Percentiles rank a stretch among this genome's conserved stretches.
phyloP scores from a whole-genome alignment of 2,113 vertebrate species.

The Anthoscopus minutus region DNA sequence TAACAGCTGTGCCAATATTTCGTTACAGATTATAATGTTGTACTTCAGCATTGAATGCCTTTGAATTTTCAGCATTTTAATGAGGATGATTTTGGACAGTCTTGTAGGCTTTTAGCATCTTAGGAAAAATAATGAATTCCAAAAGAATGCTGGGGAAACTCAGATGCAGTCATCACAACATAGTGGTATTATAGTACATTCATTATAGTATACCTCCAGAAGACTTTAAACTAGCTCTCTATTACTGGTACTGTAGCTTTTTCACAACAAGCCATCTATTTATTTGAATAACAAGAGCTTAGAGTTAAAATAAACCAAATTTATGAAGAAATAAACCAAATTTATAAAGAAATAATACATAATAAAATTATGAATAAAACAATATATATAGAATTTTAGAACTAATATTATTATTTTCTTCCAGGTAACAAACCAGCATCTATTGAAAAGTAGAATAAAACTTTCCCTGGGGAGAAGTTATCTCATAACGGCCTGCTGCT shows the following conservation, averaged over 20 bases:
- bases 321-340: background rate
- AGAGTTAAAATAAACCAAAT: background rate
- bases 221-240: rapidly evolving
- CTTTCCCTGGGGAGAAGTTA: background rate
- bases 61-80: background rate
- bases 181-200: background rate
- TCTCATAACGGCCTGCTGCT: constrained; percentile 37
- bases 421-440: background rate
- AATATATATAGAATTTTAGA: background rate
- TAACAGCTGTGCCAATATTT: background rate
- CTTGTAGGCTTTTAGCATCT: background rate
- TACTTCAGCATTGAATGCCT: background rate
- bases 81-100: background rate
- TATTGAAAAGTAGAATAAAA: background rate
- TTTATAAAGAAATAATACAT: background rate
- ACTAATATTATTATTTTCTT: background rate
- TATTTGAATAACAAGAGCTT: background rate
- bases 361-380: background rate
- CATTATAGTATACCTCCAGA: background rate
- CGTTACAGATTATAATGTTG: background rate
- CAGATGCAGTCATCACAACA: background rate
- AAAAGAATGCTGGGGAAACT: background rate
- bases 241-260: background rate
- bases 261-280: background rate
- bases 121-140: background rate